A percentile compares a stretch with the other conserved stretches of the same genome.
phyloP scores from a whole-genome alignment of 53 echinoderm and acorn worm species.

The Arbacia lixula region DNA sequence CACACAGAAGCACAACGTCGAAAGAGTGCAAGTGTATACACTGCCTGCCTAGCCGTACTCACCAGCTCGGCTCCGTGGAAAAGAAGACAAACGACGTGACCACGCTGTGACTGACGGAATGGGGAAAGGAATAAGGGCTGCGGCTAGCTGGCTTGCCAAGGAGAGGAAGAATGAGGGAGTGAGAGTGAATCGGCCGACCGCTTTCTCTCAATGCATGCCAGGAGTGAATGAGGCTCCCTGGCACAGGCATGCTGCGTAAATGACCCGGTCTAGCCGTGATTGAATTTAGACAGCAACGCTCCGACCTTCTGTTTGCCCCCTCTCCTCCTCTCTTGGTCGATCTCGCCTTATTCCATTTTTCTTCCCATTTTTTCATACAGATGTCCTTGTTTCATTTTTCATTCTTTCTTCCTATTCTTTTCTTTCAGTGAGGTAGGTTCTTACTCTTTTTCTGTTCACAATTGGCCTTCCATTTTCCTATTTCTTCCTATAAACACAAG shows the following conservation, averaged over 20 bases:
- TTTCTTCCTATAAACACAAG: background rate
- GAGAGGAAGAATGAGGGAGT: too few relatives aligned
- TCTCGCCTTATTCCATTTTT: background rate
- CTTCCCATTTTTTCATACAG: background rate
- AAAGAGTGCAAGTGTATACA: too few relatives aligned
- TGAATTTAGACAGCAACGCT: slow-evolving; percentile 26
- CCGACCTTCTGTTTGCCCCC: background rate
- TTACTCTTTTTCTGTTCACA: background rate
- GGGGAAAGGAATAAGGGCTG: too few relatives aligned
- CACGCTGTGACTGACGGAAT: too few relatives aligned
- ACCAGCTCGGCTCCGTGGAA: too few relatives aligned
- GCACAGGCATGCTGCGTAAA: slow-evolving; percentile 33
- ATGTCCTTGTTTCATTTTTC: too few relatives aligned
- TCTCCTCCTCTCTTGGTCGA: background rate
- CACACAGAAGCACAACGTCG: too few relatives aligned
- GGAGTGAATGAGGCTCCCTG: slow-evolving; percentile 24
- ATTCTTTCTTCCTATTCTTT: background rate
- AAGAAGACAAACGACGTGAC: too few relatives aligned
- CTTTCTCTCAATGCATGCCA: slow-evolving; percentile 12
- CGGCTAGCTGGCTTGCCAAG: too few relatives aligned
- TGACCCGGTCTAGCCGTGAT: slow-evolving; percentile 36
- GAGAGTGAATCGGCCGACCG: background rate
- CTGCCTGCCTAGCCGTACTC: too few relatives aligned
- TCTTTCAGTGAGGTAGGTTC: too few relatives aligned
- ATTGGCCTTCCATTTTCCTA: too few relatives aligned